These are phyloP conservation scores for Mamestra configurata DNA, from an alignment of 1,140 invertebrate genomes.

Conservation along the genomic window DNA sequence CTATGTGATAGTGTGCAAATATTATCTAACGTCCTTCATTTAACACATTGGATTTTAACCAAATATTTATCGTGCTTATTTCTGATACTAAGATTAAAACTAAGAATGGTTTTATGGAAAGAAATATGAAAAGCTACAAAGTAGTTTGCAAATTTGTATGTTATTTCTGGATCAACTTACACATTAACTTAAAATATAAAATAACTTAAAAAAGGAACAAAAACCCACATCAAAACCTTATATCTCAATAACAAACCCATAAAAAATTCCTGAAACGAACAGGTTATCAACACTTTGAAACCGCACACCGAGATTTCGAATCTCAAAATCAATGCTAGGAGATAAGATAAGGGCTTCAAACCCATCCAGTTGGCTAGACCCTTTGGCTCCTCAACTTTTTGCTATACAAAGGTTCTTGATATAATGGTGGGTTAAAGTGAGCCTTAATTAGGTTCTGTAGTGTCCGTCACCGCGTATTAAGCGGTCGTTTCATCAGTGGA, in stretches of 20 bases:
- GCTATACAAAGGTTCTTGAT: constrained; percentile 31
- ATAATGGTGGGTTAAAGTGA: constrained; percentile 60
- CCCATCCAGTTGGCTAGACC: constrained; percentile 24
- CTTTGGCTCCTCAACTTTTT: not conserved
- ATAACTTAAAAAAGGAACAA: not conserved
- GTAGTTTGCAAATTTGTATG: not conserved
- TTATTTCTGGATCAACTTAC: constrained; percentile 17
- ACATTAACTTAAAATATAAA: not conserved
- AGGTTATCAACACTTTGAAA: constrained; percentile 63
- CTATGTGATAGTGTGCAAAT: too few relatives aligned
- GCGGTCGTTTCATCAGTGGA: constrained; percentile 80
- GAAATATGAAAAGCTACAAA: not conserved
- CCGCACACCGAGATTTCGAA: constrained; percentile 81
- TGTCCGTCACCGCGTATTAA: constrained; percentile 83
- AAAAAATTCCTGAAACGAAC: constrained; percentile 49
- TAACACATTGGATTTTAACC: too few relatives aligned
- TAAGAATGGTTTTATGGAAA: not conserved
- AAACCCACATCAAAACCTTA: constrained; percentile 31
- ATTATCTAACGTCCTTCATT: too few relatives aligned
- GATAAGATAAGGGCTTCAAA: constrained; percentile 77
- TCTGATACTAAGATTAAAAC: too few relatives aligned
- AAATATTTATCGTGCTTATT: too few relatives aligned
- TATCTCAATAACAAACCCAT: constrained; percentile 52
- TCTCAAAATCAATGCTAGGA: constrained; percentile 79
- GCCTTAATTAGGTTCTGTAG: constrained; percentile 82